phyloP scores from a whole-genome alignment of 1,140 invertebrate species.

The Drosophila simulans region DNA sequence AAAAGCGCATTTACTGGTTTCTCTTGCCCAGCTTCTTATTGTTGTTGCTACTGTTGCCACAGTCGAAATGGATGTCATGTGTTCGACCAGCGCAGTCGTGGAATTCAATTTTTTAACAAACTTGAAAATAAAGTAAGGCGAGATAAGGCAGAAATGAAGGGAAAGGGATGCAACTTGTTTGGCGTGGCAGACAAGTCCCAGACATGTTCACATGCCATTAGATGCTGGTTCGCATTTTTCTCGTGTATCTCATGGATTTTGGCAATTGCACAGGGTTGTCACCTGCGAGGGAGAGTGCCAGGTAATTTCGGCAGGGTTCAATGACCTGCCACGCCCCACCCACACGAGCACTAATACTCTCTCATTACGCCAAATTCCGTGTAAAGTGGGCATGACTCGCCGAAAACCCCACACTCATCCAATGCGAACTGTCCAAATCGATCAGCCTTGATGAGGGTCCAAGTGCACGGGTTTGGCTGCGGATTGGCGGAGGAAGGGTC shows the following conservation, averaged over 20 bases:
- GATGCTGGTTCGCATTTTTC: conserved; percentile 22
- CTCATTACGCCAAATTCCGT: conserved; percentile 49
- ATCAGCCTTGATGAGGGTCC: conserved; percentile 48
- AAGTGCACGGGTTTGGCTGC: conserved; percentile 10
- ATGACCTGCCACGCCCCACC: conserved; percentile 22
- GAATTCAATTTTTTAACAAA: conserved; percentile 58
- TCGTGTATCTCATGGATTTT: background rate
- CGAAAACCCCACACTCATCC: conserved; percentile 24
- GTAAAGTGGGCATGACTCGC: conserved; percentile 45
- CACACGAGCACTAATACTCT: conserved; percentile 36
- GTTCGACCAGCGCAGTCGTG: conserved; percentile 40
- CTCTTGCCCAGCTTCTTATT: conserved; percentile 8
- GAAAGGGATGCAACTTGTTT: conserved; percentile 39
- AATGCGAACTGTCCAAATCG: conserved; percentile 49
- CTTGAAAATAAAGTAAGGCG: conserved; percentile 7
- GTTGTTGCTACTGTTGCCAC: conserved; percentile 28
- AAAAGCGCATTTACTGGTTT: background rate
- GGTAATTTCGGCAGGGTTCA: conserved; percentile 8
- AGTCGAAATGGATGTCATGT: conserved; percentile 56
- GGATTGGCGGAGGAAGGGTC: conserved; percentile 3
- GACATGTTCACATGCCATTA: conserved; percentile 42
- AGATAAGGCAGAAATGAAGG: conserved; percentile 7
- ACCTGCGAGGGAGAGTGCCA: conserved; percentile 13
- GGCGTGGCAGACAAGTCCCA: conserved; percentile 46
- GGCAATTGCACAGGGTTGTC: conserved; percentile 40